A percentile compares a stretch with the other conserved stretches of the same genome.
Evolutionary conservation across 2,888 invertebrate species (phyloP).

Genomic region (Alloscopus bannaensis): DNA sequence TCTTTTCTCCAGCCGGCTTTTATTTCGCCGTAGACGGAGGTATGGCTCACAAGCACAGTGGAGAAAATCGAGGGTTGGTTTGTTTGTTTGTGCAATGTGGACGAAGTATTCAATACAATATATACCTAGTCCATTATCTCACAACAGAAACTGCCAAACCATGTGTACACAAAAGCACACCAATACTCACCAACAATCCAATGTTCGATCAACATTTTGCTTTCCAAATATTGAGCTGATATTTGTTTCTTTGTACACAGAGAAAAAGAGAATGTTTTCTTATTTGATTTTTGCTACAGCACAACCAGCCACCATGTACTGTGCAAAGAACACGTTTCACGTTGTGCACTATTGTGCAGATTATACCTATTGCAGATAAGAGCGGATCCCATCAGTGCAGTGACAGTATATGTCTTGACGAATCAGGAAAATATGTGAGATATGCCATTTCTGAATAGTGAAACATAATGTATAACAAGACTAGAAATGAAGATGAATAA

Average conservation of each 20-base stretch:
- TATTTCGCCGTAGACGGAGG: neutral
- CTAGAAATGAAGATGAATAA: no score
- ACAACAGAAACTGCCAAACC: constrained; percentile 24
- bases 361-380: no score
- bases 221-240: constrained; percentile 15
- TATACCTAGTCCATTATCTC: constrained; percentile 13
- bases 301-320: no score
- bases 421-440: no score
- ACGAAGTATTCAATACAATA: neutral
- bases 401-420: no score
- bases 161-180: constrained; percentile 28
- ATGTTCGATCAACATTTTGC: constrained; percentile 35
- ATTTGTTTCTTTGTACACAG: constrained; percentile 20
- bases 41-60: neutral
- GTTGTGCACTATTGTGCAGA: no score
- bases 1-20: neutral
- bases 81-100: constrained; percentile 10
- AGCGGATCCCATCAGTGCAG: no score
- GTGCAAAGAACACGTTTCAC: no score
- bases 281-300: constrained; percentile 14
- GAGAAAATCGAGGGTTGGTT: neutral
- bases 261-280: constrained; percentile 33
- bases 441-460: no score
- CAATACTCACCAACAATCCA: neutral
- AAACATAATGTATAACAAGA: no score